Base-by-base conservation (phyloP, 2,888 invertebrate genomes). In the Anorthoa munda region DNA sequence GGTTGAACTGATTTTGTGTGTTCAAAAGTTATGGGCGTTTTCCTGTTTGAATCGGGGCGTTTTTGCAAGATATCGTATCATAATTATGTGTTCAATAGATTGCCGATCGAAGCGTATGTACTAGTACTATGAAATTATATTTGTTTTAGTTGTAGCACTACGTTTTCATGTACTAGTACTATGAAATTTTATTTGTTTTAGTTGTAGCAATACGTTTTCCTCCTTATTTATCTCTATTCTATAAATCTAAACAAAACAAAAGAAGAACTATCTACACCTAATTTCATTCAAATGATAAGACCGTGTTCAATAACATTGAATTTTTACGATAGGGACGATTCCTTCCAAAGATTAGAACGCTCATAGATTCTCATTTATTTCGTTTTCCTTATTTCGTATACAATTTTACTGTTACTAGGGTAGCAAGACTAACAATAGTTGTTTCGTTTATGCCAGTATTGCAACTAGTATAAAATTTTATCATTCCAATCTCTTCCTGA, bases 391-490 rank as follows among this genome's bases (percentile, higher is more conserved):
- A 17, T 66, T 55, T 50, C 21, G 61, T 4, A 26, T 70, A 26
- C 7, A 66, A 64, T 53, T 51, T 39, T 59, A 39, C 15, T 39
- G 18, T 45, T 17, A 56, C 31, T 59, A 39, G 50, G 48, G 50
- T 39, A 55, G 18, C 55, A 55, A n/a, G 9, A 21, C 55, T 56
- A 15, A 64, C 51, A 63, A 63, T 55, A 63, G 58, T 60, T 60
- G 46, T 31, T 66, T 50, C 7, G 13, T 50, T 50, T 79, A 45
- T 48, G 26, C 53, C 51, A 13, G 55, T 51, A 60, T 65, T 59
- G 65, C 56, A 69, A 39, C 21, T 26, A 66, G 3, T 26, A 75
- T 79, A 79, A 66, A 69, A 68, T 53, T 66, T 74, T 74, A 79
- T 75, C 9, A 51, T 53, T 26, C 2, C 26, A 60, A 59, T 58